Evolutionary conservation across 2,113 vertebrate species (phyloP).

Genomic region (Egretta garzetta): DNA sequence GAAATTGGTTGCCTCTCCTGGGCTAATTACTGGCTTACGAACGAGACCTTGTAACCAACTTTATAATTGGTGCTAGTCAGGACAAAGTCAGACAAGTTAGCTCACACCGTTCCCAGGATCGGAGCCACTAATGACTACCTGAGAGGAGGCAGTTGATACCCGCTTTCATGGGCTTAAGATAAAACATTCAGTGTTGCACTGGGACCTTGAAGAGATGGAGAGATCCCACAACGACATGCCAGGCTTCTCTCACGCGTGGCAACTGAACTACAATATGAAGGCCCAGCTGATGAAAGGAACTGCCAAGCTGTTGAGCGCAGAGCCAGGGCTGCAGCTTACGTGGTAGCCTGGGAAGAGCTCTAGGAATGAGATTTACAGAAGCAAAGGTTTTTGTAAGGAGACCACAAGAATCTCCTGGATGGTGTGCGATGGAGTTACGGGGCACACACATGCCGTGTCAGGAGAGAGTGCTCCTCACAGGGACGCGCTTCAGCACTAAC

Average conservation of each 20-base stretch:
- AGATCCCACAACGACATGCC: not conserved
- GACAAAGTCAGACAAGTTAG: not conserved
- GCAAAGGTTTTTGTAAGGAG: not conserved
- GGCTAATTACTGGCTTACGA: not conserved
- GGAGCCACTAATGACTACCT: not conserved
- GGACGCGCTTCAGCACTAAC: not conserved
- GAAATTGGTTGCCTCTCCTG: not conserved
- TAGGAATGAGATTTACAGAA: not conserved
- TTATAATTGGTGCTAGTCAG: not conserved
- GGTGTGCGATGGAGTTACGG: rapidly evolving
- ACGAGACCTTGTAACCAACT: not conserved
- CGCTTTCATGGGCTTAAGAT: not conserved
- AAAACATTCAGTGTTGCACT: rapidly evolving
- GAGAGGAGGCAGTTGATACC: not conserved
- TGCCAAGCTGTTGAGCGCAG: not conserved
- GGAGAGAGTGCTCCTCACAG: not conserved
- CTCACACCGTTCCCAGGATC: not conserved
- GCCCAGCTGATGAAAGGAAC: not conserved
- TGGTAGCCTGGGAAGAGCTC: not conserved
- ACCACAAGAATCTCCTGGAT: rapidly evolving
- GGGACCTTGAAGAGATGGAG: not conserved
- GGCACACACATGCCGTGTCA: rapidly evolving
- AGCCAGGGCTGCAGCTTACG: not conserved
- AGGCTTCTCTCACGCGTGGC: not conserved
- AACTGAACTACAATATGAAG: not conserved